Conservation (phyloP, 2,888 invertebrate species). For the Venustoraphidia nigricollis region DNA sequence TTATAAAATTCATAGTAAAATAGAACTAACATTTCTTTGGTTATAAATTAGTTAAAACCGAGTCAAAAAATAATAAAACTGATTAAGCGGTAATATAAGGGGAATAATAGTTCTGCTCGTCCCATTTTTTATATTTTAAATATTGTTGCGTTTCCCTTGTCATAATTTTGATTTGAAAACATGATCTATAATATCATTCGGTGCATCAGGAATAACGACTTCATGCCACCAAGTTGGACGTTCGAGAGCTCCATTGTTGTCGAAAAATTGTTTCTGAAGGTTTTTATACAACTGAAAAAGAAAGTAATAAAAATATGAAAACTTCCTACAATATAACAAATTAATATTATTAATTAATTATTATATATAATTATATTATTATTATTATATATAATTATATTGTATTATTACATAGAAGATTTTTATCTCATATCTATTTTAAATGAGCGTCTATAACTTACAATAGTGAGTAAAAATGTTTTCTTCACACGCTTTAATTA, state of each 20-base stretch:
- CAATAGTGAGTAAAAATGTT: slow-evolving; percentile 15
- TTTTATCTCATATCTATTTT: slow-evolving; percentile 9
- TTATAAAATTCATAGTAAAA: no score
- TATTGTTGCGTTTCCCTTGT: neutral
- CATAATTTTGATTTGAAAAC: slow-evolving; percentile 15
- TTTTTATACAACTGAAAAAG: slow-evolving; percentile 52
- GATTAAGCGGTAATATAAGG: no score
- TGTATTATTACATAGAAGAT: neutral
- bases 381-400: no score
- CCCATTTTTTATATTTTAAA: no score
- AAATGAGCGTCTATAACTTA: neutral
- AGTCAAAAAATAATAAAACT: slow-evolving; percentile 3
- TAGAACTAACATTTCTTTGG: slow-evolving; percentile 1
- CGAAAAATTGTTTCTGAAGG: slow-evolving; percentile 54
- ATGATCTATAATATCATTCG: slow-evolving; percentile 13
- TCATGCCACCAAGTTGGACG: slow-evolving; percentile 62
- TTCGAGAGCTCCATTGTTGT: slow-evolving; percentile 50
- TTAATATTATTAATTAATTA: neutral
- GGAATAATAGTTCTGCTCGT: no score
- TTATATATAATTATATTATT: no score
- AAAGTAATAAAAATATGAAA: slow-evolving; percentile 7
- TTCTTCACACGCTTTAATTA: slow-evolving; percentile 9
- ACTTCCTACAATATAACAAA: slow-evolving; percentile 2
- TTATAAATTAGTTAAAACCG: slow-evolving; percentile 1
- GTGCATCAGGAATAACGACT: slow-evolving; percentile 25